A percentile compares a stretch with the other conserved stretches of the same genome.
These are phyloP conservation scores for Astur gentilis DNA, from an alignment of 2,113 vertebrate species.

Conservation along the genomic window DNA sequence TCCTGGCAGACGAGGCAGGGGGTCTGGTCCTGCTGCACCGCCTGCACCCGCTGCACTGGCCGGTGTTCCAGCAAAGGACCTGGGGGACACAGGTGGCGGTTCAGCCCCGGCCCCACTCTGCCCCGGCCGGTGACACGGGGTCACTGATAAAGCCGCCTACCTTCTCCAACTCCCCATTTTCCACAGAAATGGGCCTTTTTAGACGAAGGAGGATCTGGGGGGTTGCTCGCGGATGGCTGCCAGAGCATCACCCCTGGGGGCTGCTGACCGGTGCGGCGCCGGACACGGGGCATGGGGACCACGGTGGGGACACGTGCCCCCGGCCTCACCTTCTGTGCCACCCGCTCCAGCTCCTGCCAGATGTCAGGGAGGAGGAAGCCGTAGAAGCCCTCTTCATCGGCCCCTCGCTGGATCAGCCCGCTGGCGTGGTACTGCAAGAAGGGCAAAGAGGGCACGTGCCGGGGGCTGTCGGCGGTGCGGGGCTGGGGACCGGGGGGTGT, in stretches of 20 bases:
- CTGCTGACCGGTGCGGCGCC: background rate
- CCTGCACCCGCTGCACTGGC: too few species aligned
- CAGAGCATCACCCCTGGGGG: background rate
- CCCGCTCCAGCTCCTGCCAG: background rate
- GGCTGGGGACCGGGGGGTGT: too few species aligned
- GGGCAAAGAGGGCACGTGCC: background rate
- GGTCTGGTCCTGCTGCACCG: background rate
- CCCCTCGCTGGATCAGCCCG: background rate
- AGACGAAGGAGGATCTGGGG: too few species aligned
- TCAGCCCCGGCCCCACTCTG: too few species aligned
- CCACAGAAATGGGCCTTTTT: background rate
- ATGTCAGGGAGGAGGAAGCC: background rate
- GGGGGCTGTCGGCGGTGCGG: accelerated
- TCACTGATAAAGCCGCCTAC: too few species aligned
- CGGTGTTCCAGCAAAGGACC: too few species aligned
- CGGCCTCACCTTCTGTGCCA: background rate
- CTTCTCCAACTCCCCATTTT: background rate
- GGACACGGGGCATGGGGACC: background rate
- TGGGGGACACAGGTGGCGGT: too few species aligned
- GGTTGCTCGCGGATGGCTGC: background rate
- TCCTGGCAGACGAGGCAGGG: background rate
- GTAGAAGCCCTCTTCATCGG: background rate
- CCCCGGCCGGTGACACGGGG: background rate
- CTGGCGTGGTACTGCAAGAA: background rate
- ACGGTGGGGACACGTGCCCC: accelerated